Evolutionary conservation across 2,113 vertebrate species (phyloP).

Genomic region (Phylloscopus trochilus): DNA sequence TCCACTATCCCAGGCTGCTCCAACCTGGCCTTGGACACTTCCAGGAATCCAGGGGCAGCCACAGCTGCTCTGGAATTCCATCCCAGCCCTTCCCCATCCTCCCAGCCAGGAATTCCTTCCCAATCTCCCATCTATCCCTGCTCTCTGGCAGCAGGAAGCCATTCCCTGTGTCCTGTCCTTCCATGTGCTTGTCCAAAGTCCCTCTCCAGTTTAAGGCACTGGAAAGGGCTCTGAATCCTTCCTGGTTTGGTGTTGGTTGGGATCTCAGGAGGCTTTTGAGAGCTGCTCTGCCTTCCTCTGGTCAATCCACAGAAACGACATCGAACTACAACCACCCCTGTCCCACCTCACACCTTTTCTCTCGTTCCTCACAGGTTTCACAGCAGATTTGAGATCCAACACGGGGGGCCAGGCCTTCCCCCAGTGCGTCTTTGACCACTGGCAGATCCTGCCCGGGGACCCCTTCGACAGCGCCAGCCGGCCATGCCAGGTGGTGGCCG

Average conservation of each 20-base stretch:
- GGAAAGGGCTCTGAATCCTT: accelerated
- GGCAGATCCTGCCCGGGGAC: conserved; percentile 90
- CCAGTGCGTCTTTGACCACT: conserved; percentile 96
- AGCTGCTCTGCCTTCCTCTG: accelerated
- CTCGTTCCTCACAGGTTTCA: conserved; percentile 79
- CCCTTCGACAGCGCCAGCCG: conserved; percentile 78
- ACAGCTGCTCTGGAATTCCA: not conserved
- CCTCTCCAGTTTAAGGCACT: not conserved
- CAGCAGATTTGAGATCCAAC: conserved; percentile 90
- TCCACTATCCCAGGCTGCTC: not conserved
- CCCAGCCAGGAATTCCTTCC: not conserved
- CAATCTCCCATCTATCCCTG: accelerated
- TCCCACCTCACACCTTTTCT: accelerated
- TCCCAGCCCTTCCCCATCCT: not conserved
- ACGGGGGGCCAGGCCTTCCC: conserved; percentile 94
- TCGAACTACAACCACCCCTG: accelerated
- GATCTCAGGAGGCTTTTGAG: not conserved
- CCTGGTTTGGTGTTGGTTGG: accelerated
- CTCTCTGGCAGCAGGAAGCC: not conserved
- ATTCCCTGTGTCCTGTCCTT: not conserved
- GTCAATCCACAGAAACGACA: accelerated
- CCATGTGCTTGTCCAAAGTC: not conserved
- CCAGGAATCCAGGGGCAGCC: not conserved
- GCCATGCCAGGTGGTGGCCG: conserved; percentile 79
- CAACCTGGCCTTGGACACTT: not conserved